A percentile compares a stretch with the other conserved stretches of the same genome.
phyloP scores from a whole-genome alignment of 2,797 vertebrate genomes.

The Pempheris klunzingeri region DNA sequence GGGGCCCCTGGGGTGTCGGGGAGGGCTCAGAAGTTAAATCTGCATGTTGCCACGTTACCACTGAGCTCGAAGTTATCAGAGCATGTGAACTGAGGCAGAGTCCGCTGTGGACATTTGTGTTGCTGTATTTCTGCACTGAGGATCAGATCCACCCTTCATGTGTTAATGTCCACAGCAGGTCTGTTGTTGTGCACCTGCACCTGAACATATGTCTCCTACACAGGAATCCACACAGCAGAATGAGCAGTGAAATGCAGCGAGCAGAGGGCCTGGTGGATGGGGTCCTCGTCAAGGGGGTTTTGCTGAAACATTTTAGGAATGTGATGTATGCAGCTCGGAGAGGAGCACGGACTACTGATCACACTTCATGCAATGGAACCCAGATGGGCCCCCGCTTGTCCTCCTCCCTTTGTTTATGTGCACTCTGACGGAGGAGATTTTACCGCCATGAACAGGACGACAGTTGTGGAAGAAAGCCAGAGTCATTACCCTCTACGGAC shows the following conservation, averaged over 20 bases:
- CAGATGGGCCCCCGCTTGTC: constrained; percentile 52
- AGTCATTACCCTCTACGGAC: not conserved
- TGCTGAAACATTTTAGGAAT: constrained; percentile 63
- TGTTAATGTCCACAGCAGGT: no score
- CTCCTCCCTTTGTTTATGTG: constrained; percentile 33
- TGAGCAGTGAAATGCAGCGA: not conserved
- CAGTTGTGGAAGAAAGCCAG: not conserved
- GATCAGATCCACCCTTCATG: no score
- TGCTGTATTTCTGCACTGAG: no score
- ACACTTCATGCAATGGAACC: constrained; percentile 45
- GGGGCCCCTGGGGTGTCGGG: no score
- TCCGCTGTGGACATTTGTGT: no score
- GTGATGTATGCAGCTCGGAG: constrained; percentile 44
- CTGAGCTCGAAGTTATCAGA: no score
- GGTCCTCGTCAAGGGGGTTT: constrained; percentile 37
- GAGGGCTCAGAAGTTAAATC: no score
- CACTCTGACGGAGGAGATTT: constrained; percentile 20
- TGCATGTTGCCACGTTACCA: no score
- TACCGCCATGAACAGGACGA: not conserved
- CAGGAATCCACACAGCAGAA: not conserved
- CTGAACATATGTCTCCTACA: not conserved
- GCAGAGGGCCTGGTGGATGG: not conserved
- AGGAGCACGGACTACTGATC: constrained; percentile 51
- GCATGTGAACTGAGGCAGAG: no score
- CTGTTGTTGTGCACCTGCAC: no score